Conservation (phyloP, 2,888 invertebrate genomes). For the Acleris emargana region DNA sequence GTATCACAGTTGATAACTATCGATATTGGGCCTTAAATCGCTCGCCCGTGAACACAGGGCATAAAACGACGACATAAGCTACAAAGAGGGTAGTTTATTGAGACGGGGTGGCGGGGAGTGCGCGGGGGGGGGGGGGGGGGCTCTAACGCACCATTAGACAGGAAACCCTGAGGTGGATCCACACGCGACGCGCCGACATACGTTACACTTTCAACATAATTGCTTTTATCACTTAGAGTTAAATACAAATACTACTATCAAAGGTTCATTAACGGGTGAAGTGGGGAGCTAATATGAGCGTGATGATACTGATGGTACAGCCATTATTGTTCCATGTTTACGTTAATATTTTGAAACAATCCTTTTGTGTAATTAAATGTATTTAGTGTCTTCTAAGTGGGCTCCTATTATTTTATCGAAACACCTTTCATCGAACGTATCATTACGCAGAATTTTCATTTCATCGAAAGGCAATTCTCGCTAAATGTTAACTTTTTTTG, state of each 20-base stretch:
- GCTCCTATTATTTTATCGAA: no score
- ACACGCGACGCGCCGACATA: slow-evolving; percentile 68
- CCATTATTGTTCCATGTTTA: neutral
- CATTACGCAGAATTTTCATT: no score
- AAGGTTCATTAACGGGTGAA: slow-evolving; percentile 20
- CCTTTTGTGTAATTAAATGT: neutral
- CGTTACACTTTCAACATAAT: slow-evolving; percentile 79
- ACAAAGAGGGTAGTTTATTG: slow-evolving; percentile 66
- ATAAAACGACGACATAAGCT: slow-evolving; percentile 56
- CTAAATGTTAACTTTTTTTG: no score
- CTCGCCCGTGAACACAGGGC: slow-evolving; percentile 45
- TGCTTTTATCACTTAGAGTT: slow-evolving; percentile 68
- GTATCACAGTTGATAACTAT: slow-evolving; percentile 34
- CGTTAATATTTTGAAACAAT: neutral
- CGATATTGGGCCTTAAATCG: slow-evolving; percentile 35
- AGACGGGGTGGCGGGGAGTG: slow-evolving; percentile 45
- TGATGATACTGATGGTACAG: neutral
- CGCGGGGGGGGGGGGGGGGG: slow-evolving; percentile 48
- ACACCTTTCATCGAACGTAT: no score
- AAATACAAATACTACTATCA: slow-evolving; percentile 38
- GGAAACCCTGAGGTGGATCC: slow-evolving; percentile 61
- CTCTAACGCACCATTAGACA: slow-evolving; percentile 78
- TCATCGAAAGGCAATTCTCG: no score
- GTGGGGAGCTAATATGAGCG: neutral
- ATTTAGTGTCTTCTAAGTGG: no score